Percentiles rank a stretch among this genome's conserved stretches.
Conservation (phyloP, 2,888 invertebrate species). For the Drosophila nigricruria region DNA sequence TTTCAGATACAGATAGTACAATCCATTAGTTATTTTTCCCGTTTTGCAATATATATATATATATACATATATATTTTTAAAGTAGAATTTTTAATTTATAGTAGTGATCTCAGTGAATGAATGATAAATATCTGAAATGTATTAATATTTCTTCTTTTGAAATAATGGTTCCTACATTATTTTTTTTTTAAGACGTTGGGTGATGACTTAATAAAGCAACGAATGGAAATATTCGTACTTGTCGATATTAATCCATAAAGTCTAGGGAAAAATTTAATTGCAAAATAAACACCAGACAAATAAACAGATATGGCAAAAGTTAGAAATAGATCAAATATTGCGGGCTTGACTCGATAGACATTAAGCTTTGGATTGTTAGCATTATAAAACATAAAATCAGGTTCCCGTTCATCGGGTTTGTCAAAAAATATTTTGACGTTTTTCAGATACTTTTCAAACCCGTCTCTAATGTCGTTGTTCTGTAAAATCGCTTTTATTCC, state of each 20-base stretch:
- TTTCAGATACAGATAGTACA: not conserved
- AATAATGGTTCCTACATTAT: slow-evolving; percentile 16
- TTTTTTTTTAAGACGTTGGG: slow-evolving; percentile 42
- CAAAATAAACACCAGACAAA: slow-evolving; percentile 93
- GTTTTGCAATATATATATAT: not conserved
- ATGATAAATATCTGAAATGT: not conserved
- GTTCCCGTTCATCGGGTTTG: slow-evolving; percentile 93
- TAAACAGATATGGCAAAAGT: slow-evolving; percentile 94
- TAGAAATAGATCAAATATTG: slow-evolving; percentile 97
- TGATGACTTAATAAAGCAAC: slow-evolving; percentile 22
- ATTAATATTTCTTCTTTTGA: not conserved
- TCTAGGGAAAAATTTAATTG: slow-evolving; percentile 90
- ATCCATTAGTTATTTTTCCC: no score
- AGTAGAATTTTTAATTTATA: not conserved
- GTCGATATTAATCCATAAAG: slow-evolving; percentile 88
- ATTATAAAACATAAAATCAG: slow-evolving; percentile 96
- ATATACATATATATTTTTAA: not conserved
- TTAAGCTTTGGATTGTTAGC: slow-evolving; percentile 92
- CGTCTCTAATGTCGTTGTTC: slow-evolving; percentile 90
- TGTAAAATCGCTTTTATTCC: slow-evolving; percentile 89
- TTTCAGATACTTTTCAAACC: slow-evolving; percentile 90
- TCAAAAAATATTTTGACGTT: slow-evolving; percentile 90
- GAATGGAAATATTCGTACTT: slow-evolving; percentile 38
- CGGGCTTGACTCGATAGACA: slow-evolving; percentile 98
- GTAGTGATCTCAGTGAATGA: not conserved